phyloP scores from a whole-genome alignment of 2,888 invertebrate species.

The Meiosimyza platycephala region DNA sequence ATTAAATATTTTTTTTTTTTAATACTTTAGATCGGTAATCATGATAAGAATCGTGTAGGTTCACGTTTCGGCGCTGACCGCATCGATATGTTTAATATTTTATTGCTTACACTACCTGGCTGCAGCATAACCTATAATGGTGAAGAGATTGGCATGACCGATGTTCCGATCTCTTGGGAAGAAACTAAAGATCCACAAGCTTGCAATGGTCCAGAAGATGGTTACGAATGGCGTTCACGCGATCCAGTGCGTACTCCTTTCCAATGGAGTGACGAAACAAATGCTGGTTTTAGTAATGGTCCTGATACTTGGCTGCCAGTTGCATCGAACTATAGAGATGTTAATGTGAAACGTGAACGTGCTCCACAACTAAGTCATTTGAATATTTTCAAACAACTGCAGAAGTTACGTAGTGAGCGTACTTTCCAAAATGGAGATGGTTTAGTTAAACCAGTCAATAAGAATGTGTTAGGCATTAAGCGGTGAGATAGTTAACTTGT shows the following conservation, averaged over 20 bases:
- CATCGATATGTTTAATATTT: constrained; percentile 79
- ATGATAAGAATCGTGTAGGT: constrained; percentile 75
- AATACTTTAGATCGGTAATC: constrained; percentile 73
- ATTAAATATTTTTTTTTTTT: not conserved
- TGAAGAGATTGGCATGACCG: constrained; percentile 84
- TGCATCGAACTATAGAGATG: constrained; percentile 70
- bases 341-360: constrained; percentile 73
- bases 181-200: constrained; percentile 76
- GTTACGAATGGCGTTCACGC: constrained; percentile 71
- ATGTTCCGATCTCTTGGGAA: constrained; percentile 72
- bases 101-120: constrained; percentile 84
- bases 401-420: constrained; percentile 66
- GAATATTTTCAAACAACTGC: constrained; percentile 72
- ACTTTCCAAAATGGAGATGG: constrained; percentile 70
- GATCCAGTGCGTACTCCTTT: constrained; percentile 75
- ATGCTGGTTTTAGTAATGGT: constrained; percentile 60
- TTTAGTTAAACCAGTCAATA: constrained; percentile 61
- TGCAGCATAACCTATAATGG: constrained; percentile 87
- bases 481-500: constrained; percentile 54
- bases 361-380: constrained; percentile 69
- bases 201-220: constrained; percentile 72
- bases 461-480: constrained; percentile 68
- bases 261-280: constrained; percentile 70
- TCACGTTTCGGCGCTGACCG: constrained; percentile 74
- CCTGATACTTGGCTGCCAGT: constrained; percentile 63